Evolutionary conservation across 2,113 vertebrate species (phyloP).

Genomic region (Sprattus sprattus): DNA sequence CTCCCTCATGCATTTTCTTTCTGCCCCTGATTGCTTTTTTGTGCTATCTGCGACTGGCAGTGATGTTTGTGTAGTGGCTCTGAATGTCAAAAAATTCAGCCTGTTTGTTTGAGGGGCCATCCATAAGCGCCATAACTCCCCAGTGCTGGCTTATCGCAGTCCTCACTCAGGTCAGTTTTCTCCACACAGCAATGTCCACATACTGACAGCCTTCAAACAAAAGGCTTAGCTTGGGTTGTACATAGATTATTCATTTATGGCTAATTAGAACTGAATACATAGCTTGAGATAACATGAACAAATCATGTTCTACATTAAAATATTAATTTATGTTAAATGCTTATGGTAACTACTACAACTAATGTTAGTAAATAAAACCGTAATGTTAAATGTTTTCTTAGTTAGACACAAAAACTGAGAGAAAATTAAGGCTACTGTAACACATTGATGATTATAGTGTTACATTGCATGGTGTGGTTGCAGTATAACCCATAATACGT

Average conservation of each 20-base stretch:
- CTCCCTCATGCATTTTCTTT: not conserved
- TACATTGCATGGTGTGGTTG: too few relatives aligned
- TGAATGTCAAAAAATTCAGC: slow-evolving; percentile 53
- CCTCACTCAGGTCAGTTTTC: slow-evolving; percentile 37
- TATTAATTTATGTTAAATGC: too few relatives aligned
- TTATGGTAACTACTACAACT: too few relatives aligned
- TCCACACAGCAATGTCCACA: not conserved
- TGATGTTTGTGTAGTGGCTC: slow-evolving; percentile 62
- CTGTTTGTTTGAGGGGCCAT: slow-evolving; percentile 66
- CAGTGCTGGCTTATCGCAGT: slow-evolving; percentile 55
- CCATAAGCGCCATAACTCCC: slow-evolving; percentile 54
- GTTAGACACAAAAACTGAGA: too few relatives aligned
- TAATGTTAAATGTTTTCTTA: too few relatives aligned
- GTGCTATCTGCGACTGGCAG: slow-evolving; percentile 65
- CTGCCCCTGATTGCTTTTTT: slow-evolving; percentile 58
- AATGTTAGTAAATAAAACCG: too few relatives aligned
- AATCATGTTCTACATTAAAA: too few relatives aligned
- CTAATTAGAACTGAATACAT: not conserved
- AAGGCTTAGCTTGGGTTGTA: not conserved
- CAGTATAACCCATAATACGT: too few relatives aligned
- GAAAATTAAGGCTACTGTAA: too few relatives aligned
- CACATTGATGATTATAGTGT: too few relatives aligned
- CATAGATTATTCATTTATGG: not conserved
- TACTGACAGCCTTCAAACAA: not conserved
- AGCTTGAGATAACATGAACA: too few relatives aligned